These are phyloP conservation scores for Gymnothorax javanicus DNA, from an alignment of 2,797 vertebrate genomes.

Conservation along the genomic window DNA sequence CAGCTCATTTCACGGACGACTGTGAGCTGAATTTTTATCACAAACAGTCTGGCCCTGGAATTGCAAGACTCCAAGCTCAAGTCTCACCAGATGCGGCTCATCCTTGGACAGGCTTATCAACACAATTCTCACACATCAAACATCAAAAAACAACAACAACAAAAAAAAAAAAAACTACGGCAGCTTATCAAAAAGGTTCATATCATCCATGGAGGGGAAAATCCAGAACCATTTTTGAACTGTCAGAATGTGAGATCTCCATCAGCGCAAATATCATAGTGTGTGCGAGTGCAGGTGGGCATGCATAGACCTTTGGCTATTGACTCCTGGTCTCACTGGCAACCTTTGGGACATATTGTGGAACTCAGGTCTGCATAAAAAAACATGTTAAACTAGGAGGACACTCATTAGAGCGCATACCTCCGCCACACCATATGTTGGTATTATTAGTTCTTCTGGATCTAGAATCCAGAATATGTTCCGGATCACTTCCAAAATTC, in stretches of 20 bases:
- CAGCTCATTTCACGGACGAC: neutral
- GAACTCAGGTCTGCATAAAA: neutral
- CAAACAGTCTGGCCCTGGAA: neutral
- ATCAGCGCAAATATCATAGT: neutral
- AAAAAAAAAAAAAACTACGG: neutral
- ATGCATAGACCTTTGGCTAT: neutral
- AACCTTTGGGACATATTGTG: neutral
- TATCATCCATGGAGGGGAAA: neutral
- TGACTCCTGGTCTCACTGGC: neutral
- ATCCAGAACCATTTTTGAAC: neutral
- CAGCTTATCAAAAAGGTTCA: neutral
- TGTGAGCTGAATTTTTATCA: slow-evolving; percentile 12
- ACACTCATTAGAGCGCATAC: too few relatives aligned
- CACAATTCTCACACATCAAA: neutral
- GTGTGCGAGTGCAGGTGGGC: neutral
- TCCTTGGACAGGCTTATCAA: neutral
- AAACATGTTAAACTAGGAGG: neutral
- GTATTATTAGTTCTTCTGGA: too few relatives aligned
- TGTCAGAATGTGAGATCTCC: neutral
- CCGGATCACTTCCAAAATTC: too few relatives aligned
- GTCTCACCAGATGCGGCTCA: neutral
- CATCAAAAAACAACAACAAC: neutral
- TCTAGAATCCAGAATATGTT: too few relatives aligned
- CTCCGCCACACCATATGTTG: too few relatives aligned
- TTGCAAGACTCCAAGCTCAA: neutral